A percentile compares a stretch with the other conserved stretches of the same genome.
Evolutionary conservation across 2,888 invertebrate species (phyloP).

Genomic region (Ferdinandea cuprea): DNA sequence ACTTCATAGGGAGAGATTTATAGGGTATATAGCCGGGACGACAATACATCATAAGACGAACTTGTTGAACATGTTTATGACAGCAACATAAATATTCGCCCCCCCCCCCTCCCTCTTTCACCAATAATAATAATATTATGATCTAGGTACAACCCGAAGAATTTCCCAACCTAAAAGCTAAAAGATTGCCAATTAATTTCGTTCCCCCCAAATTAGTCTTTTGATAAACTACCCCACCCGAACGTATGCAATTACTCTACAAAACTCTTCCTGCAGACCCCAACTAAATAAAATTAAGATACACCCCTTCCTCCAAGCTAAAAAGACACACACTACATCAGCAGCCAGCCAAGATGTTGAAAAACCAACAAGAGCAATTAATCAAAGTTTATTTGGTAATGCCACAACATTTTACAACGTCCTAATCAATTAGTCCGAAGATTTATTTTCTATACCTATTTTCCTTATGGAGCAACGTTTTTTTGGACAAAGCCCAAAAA

Average conservation of each 20-base stretch:
- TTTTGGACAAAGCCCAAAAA: conserved; percentile 48
- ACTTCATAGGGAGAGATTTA: no score
- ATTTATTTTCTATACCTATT: conserved; percentile 64
- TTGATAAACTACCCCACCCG: conserved; percentile 59
- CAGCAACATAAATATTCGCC: no score
- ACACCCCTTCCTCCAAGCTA: neutral
- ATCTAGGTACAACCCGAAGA: neutral
- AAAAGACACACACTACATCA: neutral
- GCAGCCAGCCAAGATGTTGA: conserved; percentile 53
- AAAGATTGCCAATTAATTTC: conserved; percentile 52
- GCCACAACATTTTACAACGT: conserved; percentile 77
- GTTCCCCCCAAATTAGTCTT: conserved; percentile 41
- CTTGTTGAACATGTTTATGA: no score
- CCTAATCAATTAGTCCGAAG: conserved; percentile 75
- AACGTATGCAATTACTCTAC: conserved; percentile 61
- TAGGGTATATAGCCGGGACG: no score
- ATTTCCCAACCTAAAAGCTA: neutral
- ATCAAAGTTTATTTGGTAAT: conserved; percentile 76
- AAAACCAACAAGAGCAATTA: conserved; percentile 73
- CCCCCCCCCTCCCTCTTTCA: no score
- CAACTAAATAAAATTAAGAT: conserved; percentile 21
- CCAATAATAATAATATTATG: no score
- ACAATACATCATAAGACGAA: no score
- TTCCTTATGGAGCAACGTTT: conserved; percentile 2
- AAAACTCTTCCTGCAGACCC: conserved; percentile 55